A percentile compares a stretch with the other conserved stretches of the same genome.
These are phyloP conservation scores for Thera obeliscata DNA, from an alignment of 2,888 invertebrate genomes.

Conservation along the genomic window DNA sequence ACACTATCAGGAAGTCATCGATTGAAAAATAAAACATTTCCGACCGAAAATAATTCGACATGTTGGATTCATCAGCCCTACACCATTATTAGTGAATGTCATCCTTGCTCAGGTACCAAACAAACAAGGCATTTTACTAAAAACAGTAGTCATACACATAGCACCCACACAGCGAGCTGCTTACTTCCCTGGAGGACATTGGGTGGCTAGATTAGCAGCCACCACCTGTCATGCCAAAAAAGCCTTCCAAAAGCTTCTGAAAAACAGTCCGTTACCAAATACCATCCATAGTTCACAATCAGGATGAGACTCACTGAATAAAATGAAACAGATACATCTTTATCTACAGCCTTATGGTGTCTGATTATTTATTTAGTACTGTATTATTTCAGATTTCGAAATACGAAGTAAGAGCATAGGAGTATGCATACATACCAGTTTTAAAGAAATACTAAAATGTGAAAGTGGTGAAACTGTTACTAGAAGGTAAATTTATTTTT, in stretches of 20 bases:
- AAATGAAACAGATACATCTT: too few relatives aligned
- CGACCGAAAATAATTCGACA: conserved; percentile 90
- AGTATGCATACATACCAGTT: conserved; percentile 92
- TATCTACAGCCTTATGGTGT: too few relatives aligned
- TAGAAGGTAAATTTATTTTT: conserved; percentile 83
- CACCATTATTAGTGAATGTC: conserved; percentile 90
- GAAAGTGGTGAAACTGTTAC: conserved; percentile 91
- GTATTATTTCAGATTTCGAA: conserved; percentile 86
- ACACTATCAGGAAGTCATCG: conserved; percentile 84
- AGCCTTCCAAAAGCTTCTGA: too few relatives aligned
- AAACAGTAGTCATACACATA: not conserved
- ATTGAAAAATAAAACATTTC: conserved; percentile 86
- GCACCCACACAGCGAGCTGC: too few relatives aligned
- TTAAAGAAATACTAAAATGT: conserved; percentile 92
- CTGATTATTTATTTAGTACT: too few relatives aligned
- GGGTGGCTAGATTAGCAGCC: too few relatives aligned
- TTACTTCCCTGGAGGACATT: too few relatives aligned
- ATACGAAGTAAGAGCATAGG: conserved; percentile 92
- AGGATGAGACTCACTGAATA: too few relatives aligned
- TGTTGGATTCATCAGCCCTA: conserved; percentile 91
- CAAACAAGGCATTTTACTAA: not conserved
- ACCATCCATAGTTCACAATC: too few relatives aligned
- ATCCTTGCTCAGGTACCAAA: conserved; percentile 90
- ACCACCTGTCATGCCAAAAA: too few relatives aligned
- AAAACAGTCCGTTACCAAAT: too few relatives aligned